Conservation (phyloP, 2,113 vertebrate genomes). For the Pionites leucogaster region DNA sequence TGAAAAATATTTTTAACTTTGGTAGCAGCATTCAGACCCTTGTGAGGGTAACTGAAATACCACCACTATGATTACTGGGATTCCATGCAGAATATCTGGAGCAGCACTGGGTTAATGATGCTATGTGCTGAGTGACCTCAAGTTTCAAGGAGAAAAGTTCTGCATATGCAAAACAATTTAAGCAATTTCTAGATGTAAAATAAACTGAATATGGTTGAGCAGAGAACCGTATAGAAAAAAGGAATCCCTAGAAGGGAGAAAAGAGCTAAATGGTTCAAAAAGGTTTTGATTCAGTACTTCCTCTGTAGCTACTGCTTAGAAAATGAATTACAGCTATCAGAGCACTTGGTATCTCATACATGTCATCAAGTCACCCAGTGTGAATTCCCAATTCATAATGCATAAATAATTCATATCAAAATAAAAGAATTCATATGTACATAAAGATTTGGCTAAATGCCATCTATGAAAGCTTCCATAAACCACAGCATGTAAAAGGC, state of each 20-base stretch:
- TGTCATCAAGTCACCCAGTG: not conserved
- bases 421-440: not conserved
- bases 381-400: not conserved
- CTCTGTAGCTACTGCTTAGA: not conserved
- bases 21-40: not conserved
- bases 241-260: not conserved
- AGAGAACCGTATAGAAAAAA: not conserved
- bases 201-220: not conserved
- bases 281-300: not conserved
- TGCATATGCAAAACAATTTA: not conserved
- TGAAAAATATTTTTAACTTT: constrained; percentile 32
- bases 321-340: not conserved
- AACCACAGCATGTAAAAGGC: not conserved
- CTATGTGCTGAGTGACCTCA: not conserved
- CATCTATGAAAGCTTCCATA: not conserved
- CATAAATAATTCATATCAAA: no score
- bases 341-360: not conserved
- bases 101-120: not conserved
- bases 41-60: not conserved
- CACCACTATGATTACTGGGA: not conserved
- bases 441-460: not conserved
- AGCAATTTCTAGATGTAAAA: not conserved
- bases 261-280: not conserved
- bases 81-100: not conserved
- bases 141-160: not conserved